Evolutionary conservation across 2,113 vertebrate genomes (phyloP), one percentile per base, ranked within the genome.

Genomic region (Anser brachyrhynchus): DNA sequence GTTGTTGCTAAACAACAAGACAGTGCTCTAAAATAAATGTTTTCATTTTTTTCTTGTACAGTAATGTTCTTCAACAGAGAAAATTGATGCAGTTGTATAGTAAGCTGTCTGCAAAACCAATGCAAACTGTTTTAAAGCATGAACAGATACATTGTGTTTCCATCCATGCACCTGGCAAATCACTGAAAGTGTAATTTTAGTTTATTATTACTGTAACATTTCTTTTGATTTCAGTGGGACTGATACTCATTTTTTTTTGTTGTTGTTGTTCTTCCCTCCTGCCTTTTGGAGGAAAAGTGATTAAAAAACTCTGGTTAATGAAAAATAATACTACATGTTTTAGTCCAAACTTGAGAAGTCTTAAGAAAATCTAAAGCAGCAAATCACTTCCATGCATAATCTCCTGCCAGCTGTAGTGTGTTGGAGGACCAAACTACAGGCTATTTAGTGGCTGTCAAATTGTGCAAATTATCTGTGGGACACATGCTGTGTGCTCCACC

Each of bases 111-210:
- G 88, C 46, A 82, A 82, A 90, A 76, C 22, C 35, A 35, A 61
- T 96, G 84, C 77, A 92, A 69, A 59, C 83, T 87, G 72, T 65
- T 93, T 96, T 75, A 93, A 74, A 82, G 14, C 52, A 57, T 3
- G 14, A 72, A 11, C 61, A 46, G 57, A 69, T 46, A 77, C 4
- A 1, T 61, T 55, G 21, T 67, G 55, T 71, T 94, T 94, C 46
- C 65, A 2, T 80, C 84, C 18, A 20, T 65, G 70, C 49, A 75
- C 20, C 52, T 43, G 22, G 35, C 46, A 62, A 87, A 78, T 77
- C 61, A 52, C 39, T 72, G 37, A 3, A 71, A 81, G 43, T 6
- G 11, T 29, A 84, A 3, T 19, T 93, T 67, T 23, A 21, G 31
- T 75, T 81, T 92, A 35, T 49, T 74, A 26, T 57, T 22, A 19